Conservation (phyloP, 2,113 vertebrate genomes). For the Lucifuga dentata region DNA sequence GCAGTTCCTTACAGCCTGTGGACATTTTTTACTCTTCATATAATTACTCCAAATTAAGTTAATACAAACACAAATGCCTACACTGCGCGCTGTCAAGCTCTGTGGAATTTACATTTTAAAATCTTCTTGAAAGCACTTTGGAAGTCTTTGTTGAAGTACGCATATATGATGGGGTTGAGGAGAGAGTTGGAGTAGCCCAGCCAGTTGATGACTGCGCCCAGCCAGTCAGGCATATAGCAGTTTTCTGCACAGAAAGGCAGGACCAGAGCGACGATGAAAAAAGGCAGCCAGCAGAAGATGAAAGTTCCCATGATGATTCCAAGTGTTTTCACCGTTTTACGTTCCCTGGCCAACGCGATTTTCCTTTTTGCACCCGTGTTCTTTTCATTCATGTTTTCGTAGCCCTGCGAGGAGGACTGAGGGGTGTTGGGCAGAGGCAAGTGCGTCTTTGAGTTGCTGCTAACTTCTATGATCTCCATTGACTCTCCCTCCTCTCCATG, state of each 20-base stretch:
- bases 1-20: constrained; percentile 27
- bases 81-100: constrained; percentile 72
- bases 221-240: constrained; percentile 92
- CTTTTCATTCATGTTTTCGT: constrained; percentile 86
- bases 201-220: constrained; percentile 95
- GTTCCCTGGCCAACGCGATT: constrained; percentile 92
- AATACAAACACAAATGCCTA: background rate
- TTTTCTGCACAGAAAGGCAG: constrained; percentile 92
- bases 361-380: constrained; percentile 90
- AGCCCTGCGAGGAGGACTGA: constrained; percentile 75
- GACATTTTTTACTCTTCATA: constrained; percentile 34
- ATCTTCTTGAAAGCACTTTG: constrained; percentile 99
- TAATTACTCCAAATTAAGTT: constrained; percentile 8
- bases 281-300: constrained; percentile 98
- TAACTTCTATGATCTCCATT: constrained; percentile 91
- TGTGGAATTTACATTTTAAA: constrained; percentile 94
- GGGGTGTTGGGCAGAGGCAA: constrained; percentile 87
- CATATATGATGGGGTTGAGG: constrained; percentile 97
- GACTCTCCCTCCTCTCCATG: constrained; percentile 85
- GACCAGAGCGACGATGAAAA: constrained; percentile 96
- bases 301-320: constrained; percentile 99
- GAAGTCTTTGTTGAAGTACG: constrained; percentile 99
- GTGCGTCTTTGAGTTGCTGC: constrained; percentile 87
- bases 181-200: constrained; percentile 98
- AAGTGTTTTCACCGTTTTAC: constrained; percentile 96